Percentiles rank a stretch among this genome's conserved stretches.
phyloP scores from a whole-genome alignment of 2,113 vertebrate genomes.

The Nesogale talazaci region DNA sequence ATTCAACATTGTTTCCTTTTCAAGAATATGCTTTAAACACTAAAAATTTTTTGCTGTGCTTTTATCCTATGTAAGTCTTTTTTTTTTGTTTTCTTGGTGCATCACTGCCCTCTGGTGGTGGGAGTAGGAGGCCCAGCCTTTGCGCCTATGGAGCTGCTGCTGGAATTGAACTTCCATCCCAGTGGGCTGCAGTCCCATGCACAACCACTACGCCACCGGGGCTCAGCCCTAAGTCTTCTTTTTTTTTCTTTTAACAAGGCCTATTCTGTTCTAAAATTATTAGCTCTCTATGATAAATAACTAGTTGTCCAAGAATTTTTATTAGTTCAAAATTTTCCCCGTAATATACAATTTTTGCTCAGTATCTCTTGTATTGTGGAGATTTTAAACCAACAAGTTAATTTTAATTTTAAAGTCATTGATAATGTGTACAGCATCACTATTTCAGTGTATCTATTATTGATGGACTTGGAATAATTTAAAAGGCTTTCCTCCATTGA shows the following conservation, averaged over 20 bases:
- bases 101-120: too few relatives aligned
- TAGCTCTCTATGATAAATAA: neutral
- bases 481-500: neutral
- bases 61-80: slow-evolving; percentile 10
- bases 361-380: neutral
- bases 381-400: neutral
- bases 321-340: slow-evolving; percentile 3
- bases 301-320: neutral
- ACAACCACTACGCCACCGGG: too few relatives aligned
- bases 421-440: neutral
- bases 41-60: neutral
- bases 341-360: slow-evolving; percentile 8
- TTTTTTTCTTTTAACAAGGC: neutral
- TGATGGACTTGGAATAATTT: neutral
- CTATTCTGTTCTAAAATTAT: slow-evolving; percentile 21
- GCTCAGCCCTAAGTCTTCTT: neutral
- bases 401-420: slow-evolving; percentile 26
- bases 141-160: too few relatives aligned
- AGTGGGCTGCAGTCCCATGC: too few relatives aligned
- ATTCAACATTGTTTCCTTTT: neutral
- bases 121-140: too few relatives aligned
- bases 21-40: neutral
- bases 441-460: slow-evolving; percentile 11
- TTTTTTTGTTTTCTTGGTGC: too few relatives aligned
- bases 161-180: too few relatives aligned